Base-by-base conservation (phyloP, 1,140 invertebrate species). In the Trachymyrmex cornetzi region DNA sequence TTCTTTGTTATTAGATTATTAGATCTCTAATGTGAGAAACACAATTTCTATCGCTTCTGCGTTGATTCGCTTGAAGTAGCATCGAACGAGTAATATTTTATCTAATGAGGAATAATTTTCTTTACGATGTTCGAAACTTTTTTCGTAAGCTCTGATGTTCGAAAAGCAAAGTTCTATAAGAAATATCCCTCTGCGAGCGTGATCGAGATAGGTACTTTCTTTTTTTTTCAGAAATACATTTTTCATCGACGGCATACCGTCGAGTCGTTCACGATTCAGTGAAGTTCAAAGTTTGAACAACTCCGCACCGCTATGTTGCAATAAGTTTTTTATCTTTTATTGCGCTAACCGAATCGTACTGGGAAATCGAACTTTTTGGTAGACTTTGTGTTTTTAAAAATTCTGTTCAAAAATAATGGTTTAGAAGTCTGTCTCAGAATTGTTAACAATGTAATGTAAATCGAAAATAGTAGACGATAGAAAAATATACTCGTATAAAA, bases 241-340 rank as follows among this genome's bases (percentile, higher is more conserved):
- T 87, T 75, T 87, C 80, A 85, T 74, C 27, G 34, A 38, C 6
- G 86, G n/a, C 14, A 66, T 53, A 53, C 55, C 9, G 55, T 53
- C n/a, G 27, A 50, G 67, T 11, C 53, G 86, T 66, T 38, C 24
- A n/a, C 22, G 55, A 77, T 57, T 30, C 44, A 44, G 64, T 30
- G 3, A 84, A 87, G 38, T 63, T 87, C 71, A 27, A 77, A 77
- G 48, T 24, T 30, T 27, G 30, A 44, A 48, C 34, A 84, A 55
- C 53, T 74, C 24, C 11, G 38, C 14, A 38, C 59, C 19, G 38
- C 11, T 75, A 22, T 50, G 27, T 75, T 27, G 80, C 44, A 19
- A n/a, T n/a, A n/a, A 80, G 77, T 72, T 82, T 74, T 59, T 75
- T 72, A 63, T 44, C 38, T 75, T 84, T 75, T 74, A 69, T 61